These are phyloP conservation scores for Nipponacmea schrenckii DNA, from an alignment of 2,888 invertebrate genomes.

Conservation along the genomic window DNA sequence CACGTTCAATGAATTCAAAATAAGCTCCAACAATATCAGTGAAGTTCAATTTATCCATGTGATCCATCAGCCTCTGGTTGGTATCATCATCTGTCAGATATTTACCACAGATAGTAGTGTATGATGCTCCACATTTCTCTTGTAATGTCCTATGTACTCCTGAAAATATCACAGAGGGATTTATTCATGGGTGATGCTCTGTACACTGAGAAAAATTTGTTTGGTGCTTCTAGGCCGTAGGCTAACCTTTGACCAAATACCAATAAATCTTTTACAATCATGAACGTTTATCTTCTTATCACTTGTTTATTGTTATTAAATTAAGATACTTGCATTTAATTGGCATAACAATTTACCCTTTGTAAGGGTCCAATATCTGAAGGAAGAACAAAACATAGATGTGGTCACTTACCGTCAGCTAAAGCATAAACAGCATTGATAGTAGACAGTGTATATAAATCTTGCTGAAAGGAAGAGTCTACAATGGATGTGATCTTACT, in stretches of 20 bases:
- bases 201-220: too few relatives aligned
- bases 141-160: constrained; percentile 55
- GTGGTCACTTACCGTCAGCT: constrained; percentile 48
- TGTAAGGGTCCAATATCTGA: too few relatives aligned
- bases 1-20: constrained; percentile 52
- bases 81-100: constrained; percentile 37
- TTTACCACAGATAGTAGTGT: constrained; percentile 41
- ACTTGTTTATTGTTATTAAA: too few relatives aligned
- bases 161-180: background rate
- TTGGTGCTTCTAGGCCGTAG: too few relatives aligned
- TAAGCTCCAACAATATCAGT: constrained; percentile 38
- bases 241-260: too few relatives aligned
- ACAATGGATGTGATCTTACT: constrained; percentile 1
- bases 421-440: constrained; percentile 67
- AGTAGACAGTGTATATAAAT: constrained; percentile 60
- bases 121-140: constrained; percentile 50
- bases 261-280: too few relatives aligned
- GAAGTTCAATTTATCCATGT: constrained; percentile 48
- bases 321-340: too few relatives aligned
- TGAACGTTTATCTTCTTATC: too few relatives aligned
- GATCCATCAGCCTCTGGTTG: constrained; percentile 36
- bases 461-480: constrained; percentile 36
- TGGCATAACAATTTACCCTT: too few relatives aligned
- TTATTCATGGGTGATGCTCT: too few relatives aligned
- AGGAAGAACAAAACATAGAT: too few relatives aligned